phyloP scores from a whole-genome alignment of 2,797 vertebrate genomes.

The Cebuella pygmaea region DNA sequence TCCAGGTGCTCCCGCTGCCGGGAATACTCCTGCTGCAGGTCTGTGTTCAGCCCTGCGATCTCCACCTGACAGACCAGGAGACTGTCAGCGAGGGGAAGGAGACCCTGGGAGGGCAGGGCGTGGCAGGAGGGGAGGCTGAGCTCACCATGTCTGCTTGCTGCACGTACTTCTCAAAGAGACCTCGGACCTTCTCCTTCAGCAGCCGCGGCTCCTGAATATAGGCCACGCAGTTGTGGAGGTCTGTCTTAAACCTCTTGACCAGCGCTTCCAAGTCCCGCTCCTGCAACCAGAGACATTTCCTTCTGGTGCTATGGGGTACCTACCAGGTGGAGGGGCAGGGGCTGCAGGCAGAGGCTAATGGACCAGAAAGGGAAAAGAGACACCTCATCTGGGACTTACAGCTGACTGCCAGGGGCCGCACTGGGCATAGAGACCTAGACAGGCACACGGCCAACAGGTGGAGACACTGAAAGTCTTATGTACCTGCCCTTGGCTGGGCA shows the following conservation, averaged over 20 bases:
- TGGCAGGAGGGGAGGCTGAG: neutral
- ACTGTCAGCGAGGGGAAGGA: neutral
- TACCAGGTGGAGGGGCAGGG: neutral
- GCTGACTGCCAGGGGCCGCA: neutral
- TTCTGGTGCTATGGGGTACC: neutral
- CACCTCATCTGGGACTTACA: neutral
- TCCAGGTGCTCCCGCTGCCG: conserved; percentile 90
- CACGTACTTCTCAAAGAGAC: conserved; percentile 88
- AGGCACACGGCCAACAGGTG: neutral
- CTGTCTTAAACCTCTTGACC: conserved; percentile 90
- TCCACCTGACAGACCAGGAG: conserved; percentile 85
- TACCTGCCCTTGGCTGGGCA: neutral
- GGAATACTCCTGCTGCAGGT: conserved; percentile 86
- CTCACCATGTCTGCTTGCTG: conserved; percentile 87
- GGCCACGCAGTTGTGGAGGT: conserved; percentile 89
- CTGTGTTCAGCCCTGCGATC: conserved; percentile 83
- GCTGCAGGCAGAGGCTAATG: neutral
- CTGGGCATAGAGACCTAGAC: neutral
- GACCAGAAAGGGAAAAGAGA: neutral
- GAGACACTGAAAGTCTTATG: neutral
- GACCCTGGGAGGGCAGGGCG: accelerated
- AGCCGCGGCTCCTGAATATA: conserved; percentile 92
- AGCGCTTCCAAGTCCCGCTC: conserved; percentile 87
- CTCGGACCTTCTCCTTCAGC: conserved; percentile 89
- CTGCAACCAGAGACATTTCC: conserved; percentile 78